A percentile compares a stretch with the other conserved stretches of the same genome.
phyloP scores from a whole-genome alignment of 2,797 vertebrate species.

The Crenichthys baileyi region DNA sequence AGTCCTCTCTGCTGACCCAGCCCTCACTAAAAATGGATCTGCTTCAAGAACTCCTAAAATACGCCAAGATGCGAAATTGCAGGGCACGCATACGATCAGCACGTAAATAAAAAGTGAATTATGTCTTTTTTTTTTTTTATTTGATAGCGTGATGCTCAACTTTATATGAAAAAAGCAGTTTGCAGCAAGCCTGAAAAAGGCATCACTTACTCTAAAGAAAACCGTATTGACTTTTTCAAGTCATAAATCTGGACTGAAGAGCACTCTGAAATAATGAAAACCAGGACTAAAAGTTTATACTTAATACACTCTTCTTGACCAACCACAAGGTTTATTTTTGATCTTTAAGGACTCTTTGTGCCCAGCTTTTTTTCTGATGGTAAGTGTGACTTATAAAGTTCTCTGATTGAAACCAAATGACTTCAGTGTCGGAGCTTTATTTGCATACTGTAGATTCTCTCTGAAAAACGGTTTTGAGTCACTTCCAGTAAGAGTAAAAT shows the following conservation, averaged over 20 bases:
- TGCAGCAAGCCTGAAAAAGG: background rate
- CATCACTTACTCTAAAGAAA: conserved; percentile 3
- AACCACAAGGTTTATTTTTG: background rate
- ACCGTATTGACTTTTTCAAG: conserved; percentile 12
- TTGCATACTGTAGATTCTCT: background rate
- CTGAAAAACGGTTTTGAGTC: background rate
- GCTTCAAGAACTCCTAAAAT: conserved; percentile 25
- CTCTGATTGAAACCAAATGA: background rate
- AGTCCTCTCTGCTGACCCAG: conserved; percentile 54
- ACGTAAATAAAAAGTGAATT: conserved; percentile 2
- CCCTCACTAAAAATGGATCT: conserved; percentile 57
- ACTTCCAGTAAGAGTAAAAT: conserved; percentile 4
- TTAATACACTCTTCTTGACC: background rate
- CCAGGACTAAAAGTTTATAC: conserved; percentile 19
- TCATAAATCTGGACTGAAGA: conserved; percentile 43
- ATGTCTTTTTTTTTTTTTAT: background rate
- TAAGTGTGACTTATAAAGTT: background rate
- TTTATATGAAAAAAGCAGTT: background rate
- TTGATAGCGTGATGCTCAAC: background rate
- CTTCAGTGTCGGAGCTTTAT: background rate
- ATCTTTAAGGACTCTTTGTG: background rate
- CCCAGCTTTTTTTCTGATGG: background rate
- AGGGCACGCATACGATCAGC: background rate
- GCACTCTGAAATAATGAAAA: conserved; percentile 44
- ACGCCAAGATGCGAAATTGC: background rate